Base-by-base conservation (phyloP, 2,888 invertebrate species). In the Andrena bucephala region DNA sequence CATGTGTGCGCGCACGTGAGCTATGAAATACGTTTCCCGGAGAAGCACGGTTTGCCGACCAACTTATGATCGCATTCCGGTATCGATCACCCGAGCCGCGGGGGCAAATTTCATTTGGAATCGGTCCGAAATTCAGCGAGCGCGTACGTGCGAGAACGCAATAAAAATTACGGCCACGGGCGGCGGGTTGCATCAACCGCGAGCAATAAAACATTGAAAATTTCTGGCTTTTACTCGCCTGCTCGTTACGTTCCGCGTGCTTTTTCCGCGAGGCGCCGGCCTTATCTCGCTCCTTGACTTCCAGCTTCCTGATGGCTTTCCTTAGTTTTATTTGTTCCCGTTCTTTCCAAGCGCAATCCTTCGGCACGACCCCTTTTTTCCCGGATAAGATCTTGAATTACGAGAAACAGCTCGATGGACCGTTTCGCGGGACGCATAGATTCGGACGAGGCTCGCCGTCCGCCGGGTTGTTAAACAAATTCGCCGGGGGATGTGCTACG, bases 31-130 rank as follows among this genome's bases (percentile, higher is more conserved):
- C 66, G 54, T 33, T 60, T 60, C 60, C 69, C 74, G 3, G 52
- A 57, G 81, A 70, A 66, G 81, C 59, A 70, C 74, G 81, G 74
- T 74, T 73, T 66, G 29, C 63, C 69, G 60, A 36, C 33, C 81
- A 66, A 80, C 65, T 74, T 74, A 74, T 31, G 24, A 66, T n/a
- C 81, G 59, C 69, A 59, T 73, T 80, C 65, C 81, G 27, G 24
- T n/a, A 36, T 27, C 66, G 67, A 66, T 78, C 65, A 52, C 20
- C 42, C 52, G 31, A 20, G 57, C 72, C 48, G 7, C 69, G 6
- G 50, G 50, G 42, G 48, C 48, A 52, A 69, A 57, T 48, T 65
- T 59, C 33, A 50, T 57, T 24, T n/a, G 69, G 10, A 52, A 74
- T 50, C 48, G 24, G 27, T 16, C 29, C 29, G 16, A 81, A 63